phyloP scores from a whole-genome alignment of 2,888 invertebrate species.

The Zeuzera pyrina region DNA sequence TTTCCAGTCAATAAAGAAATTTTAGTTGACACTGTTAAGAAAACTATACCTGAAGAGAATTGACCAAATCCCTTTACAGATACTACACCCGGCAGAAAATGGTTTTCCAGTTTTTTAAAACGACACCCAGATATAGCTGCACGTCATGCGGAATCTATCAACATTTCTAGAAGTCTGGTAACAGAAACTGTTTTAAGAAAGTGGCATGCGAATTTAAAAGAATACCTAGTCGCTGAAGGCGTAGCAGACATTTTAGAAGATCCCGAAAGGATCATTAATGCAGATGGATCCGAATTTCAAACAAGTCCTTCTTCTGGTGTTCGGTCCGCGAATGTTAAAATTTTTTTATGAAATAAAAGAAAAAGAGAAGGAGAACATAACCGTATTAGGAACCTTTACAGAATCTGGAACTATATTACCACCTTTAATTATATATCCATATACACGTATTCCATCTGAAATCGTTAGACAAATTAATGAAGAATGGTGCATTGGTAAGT shows the following conservation, averaged over 20 bases:
- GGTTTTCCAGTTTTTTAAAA: constrained; percentile 13
- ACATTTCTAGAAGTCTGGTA: constrained; percentile 12
- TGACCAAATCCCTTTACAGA: constrained; percentile 13
- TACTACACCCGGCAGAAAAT: constrained; percentile 11
- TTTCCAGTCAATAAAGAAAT: constrained; percentile 8
- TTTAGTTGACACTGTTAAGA: constrained; percentile 9
- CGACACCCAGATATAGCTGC: constrained; percentile 9
- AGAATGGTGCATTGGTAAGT: no score
- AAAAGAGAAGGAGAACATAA: constrained; percentile 1
- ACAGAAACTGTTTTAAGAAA: constrained; percentile 13
- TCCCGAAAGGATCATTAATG: constrained; percentile 15
- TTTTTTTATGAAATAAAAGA: constrained; percentile 4
- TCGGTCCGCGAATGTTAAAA: constrained; percentile 2
- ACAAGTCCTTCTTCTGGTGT: constrained; percentile 3
- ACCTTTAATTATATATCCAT: not conserved
- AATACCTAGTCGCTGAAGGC: constrained; percentile 13
- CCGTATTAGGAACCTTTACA: constrained; percentile 1
- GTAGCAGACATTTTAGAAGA: constrained; percentile 14
- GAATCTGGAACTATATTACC: constrained; percentile 1
- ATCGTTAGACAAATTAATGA: no score
- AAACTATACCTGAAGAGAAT: constrained; percentile 11
- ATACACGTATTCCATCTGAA: not conserved
- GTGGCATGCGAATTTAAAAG: constrained; percentile 13
- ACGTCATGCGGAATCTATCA: constrained; percentile 14
- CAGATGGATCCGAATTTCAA: constrained; percentile 13